Evolutionary conservation across 2,888 invertebrate species (phyloP).

Genomic region (Allygus modestus): DNA sequence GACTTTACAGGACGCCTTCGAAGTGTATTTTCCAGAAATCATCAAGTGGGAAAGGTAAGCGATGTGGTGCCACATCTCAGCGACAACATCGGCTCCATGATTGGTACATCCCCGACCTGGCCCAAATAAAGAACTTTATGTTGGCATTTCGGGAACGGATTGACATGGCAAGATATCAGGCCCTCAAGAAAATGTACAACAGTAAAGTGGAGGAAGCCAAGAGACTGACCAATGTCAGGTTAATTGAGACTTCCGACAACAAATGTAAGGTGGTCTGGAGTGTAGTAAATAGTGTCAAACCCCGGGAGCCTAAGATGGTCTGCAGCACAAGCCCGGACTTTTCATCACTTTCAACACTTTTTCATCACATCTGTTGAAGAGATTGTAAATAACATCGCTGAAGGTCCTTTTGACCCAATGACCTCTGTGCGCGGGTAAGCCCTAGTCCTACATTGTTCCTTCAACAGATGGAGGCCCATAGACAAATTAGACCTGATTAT

Average conservation of each 20-base stretch:
- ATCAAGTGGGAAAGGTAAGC: not conserved
- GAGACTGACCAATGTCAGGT: not conserved
- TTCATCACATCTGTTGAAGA: not conserved
- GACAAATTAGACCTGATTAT: no score
- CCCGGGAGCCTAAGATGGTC: not conserved
- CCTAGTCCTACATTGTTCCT: no score
- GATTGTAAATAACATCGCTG: not conserved
- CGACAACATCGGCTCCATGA: not conserved
- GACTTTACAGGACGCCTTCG: not conserved
- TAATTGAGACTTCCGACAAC: not conserved
- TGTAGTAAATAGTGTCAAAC: not conserved
- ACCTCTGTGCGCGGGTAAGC: no score
- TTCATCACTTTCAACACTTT: not conserved
- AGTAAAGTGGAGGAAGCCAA: not conserved
- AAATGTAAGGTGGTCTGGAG: not conserved
- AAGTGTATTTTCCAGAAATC: not conserved
- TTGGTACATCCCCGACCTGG: not conserved
- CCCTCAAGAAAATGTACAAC: not conserved
- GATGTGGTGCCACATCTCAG: not conserved
- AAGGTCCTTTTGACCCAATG: not conserved
- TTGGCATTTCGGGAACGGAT: not conserved
- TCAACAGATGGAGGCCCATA: no score
- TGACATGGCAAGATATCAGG: not conserved
- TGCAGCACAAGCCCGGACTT: not conserved
- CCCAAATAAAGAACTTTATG: not conserved